Evolutionary conservation across 2,888 invertebrate genomes (phyloP).

Genomic region (Podotricha telesiphe): DNA sequence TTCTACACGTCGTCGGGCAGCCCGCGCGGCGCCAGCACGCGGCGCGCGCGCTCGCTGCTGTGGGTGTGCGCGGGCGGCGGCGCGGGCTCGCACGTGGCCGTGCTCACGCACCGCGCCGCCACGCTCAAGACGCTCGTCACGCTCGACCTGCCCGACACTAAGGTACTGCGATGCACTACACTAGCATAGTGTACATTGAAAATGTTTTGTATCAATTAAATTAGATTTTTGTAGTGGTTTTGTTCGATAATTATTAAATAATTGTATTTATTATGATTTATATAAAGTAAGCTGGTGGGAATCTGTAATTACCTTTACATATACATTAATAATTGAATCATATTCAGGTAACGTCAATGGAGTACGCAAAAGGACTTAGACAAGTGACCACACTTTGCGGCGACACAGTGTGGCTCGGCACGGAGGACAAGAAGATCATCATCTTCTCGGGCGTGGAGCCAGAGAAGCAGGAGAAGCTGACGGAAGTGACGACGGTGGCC

Average conservation of each 20-base stretch:
- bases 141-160: slow-evolving; percentile 91
- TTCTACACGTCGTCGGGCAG: slow-evolving; percentile 87
- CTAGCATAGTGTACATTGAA: too few species aligned
- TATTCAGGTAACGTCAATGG: slow-evolving; percentile 88
- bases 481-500: slow-evolving; percentile 87
- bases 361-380: slow-evolving; percentile 89
- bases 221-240: too few species aligned
- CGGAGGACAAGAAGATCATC: slow-evolving; percentile 91
- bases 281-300: too few species aligned
- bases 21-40: slow-evolving; percentile 72
- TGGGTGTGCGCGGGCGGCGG: slow-evolving; percentile 91
- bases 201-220: too few species aligned
- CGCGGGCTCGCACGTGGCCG: slow-evolving; percentile 87
- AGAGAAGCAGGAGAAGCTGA: slow-evolving; percentile 91
- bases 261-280: too few species aligned
- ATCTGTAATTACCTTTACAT: too few species aligned
- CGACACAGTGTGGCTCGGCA: slow-evolving; percentile 97
- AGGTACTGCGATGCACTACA: slow-evolving; percentile 72
- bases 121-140: slow-evolving; percentile 89
- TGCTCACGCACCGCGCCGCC: slow-evolving; percentile 90
- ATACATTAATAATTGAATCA: too few species aligned
- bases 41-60: slow-evolving; percentile 90
- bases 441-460: slow-evolving; percentile 93
- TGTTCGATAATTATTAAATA: too few species aligned
- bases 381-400: slow-evolving; percentile 77